Evolutionary conservation across 2,888 invertebrate genomes (phyloP).

Genomic region (Penaeus monodon): DNA sequence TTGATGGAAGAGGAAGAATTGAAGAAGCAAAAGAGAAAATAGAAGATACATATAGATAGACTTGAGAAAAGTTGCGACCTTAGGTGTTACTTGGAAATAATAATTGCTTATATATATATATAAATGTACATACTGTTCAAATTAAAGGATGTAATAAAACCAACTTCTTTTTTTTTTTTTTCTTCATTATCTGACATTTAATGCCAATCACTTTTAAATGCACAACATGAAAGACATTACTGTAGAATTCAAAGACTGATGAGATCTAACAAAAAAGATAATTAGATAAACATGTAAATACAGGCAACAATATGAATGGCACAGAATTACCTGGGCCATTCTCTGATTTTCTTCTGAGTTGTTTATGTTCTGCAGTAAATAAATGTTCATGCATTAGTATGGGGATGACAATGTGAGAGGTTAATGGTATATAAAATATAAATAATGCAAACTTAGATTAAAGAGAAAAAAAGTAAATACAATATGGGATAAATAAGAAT

Average conservation of each 20-base stretch:
- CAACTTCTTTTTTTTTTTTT: background rate
- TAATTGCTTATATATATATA: background rate
- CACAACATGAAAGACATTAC: constrained; percentile 33
- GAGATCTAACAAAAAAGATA: constrained; percentile 16
- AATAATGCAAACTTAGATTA: too few species aligned
- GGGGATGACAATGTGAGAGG: too few species aligned
- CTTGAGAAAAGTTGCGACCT: background rate
- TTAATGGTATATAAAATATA: too few species aligned
- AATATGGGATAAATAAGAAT: too few species aligned
- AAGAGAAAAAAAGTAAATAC: too few species aligned
- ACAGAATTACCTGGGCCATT: too few species aligned
- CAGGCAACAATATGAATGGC: too few species aligned
- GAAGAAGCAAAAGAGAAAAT: constrained; percentile 16
- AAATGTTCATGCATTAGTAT: too few species aligned
- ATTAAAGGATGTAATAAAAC: constrained; percentile 1
- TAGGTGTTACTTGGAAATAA: too few species aligned
- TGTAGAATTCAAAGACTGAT: constrained; percentile 3
- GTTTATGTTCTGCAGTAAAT: too few species aligned
- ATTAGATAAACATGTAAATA: background rate
- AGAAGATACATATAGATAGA: background rate
- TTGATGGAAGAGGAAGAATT: constrained; percentile 20
- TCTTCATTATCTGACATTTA: constrained; percentile 25
- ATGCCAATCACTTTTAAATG: constrained; percentile 33
- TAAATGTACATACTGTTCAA: background rate
- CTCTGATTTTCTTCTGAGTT: too few species aligned